These are phyloP conservation scores for Loripinus fragilis DNA, from an alignment of 2,888 invertebrate genomes.

Conservation along the genomic window DNA sequence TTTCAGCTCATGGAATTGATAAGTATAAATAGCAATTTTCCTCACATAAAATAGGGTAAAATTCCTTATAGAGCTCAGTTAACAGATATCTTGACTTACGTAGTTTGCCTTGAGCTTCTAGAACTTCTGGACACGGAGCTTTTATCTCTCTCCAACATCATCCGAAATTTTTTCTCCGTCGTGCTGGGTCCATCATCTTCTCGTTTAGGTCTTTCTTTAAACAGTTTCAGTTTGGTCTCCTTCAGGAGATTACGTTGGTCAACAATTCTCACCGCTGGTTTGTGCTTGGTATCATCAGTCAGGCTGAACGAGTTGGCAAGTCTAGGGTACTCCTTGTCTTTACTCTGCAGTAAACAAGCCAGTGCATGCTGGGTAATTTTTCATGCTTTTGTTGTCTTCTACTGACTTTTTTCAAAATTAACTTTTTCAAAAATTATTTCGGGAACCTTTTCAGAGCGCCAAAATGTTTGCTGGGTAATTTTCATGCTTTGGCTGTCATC, in stretches of 20 bases:
- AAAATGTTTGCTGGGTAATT: no score
- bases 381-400: no score
- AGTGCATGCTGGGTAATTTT: no score
- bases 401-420: no score
- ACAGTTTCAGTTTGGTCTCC: constrained; percentile 80
- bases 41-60: background rate
- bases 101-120: constrained; percentile 49
- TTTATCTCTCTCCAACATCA: constrained; percentile 73
- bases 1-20: no score
- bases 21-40: no score
- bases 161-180: constrained; percentile 73
- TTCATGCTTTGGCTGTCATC: no score
- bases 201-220: constrained; percentile 67
- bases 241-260: constrained; percentile 79
- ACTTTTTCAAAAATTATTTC: no score
- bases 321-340: constrained; percentile 73
- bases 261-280: constrained; percentile 77
- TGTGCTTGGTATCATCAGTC: constrained; percentile 60
- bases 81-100: constrained; percentile 39
- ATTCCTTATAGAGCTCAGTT: no score
- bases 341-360: constrained; percentile 66
- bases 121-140: constrained; percentile 53
- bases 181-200: constrained; percentile 68
- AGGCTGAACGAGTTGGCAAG: constrained; percentile 67
- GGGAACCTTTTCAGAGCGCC: no score